Percentiles rank a stretch among this genome's conserved stretches.
Evolutionary conservation across 2,888 invertebrate species (phyloP).

Genomic region (Emmelina monodactyla): DNA sequence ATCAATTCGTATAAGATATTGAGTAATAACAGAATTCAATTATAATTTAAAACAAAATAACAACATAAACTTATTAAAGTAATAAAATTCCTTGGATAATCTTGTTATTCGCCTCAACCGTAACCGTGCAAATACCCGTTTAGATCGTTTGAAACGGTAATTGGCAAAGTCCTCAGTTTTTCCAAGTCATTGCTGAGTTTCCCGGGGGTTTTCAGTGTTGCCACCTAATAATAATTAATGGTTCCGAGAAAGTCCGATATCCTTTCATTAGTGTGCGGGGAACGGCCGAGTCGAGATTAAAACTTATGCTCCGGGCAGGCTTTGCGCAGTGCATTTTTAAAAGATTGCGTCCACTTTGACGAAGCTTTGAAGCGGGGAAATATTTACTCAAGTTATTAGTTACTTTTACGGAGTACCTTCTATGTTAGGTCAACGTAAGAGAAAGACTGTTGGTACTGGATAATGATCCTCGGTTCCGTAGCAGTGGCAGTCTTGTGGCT

Average conservation of each 20-base stretch:
- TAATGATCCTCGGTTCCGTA: too few species aligned
- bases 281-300: constrained; percentile 51
- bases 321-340: constrained; percentile 36
- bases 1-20: too few species aligned
- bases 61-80: too few species aligned
- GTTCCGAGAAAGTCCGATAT: constrained; percentile 57
- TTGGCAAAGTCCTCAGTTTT: constrained; percentile 49
- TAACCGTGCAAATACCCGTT: constrained; percentile 11
- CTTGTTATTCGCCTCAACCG: background rate
- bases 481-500: too few species aligned
- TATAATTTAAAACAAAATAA: too few species aligned
- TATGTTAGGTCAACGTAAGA: too few species aligned
- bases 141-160: constrained; percentile 42
- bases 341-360: constrained; percentile 34
- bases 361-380: constrained; percentile 25
- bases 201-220: constrained; percentile 41
- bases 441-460: too few species aligned
- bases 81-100: too few species aligned
- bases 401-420: too few species aligned
- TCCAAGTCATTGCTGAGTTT: constrained; percentile 52
- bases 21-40: too few species aligned
- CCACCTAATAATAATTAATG: constrained; percentile 64
- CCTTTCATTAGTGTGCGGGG: constrained; percentile 58
- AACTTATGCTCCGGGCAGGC: constrained; percentile 44
- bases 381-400: constrained; percentile 13